Evolutionary conservation across 2,888 invertebrate species (phyloP).

Genomic region (Branchipolynoe longqiensis): DNA sequence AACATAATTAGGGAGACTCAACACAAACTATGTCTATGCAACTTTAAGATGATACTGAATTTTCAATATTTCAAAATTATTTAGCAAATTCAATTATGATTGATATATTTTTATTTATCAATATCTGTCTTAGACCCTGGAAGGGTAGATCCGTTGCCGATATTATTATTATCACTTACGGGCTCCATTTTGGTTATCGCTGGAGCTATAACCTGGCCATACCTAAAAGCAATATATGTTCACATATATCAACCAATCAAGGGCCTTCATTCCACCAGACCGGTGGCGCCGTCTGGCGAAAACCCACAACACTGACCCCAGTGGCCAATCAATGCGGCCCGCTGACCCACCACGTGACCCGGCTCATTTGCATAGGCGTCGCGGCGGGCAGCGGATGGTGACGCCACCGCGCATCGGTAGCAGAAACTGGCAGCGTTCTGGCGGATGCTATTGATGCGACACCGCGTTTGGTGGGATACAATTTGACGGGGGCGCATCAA

Average conservation of each 20-base stretch:
- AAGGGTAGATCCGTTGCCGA: too few relatives aligned
- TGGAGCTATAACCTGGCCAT: not conserved
- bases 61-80: too few relatives aligned
- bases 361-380: slow-evolving; percentile 26
- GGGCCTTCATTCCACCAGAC: not conserved
- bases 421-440: not conserved
- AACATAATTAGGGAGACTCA: too few relatives aligned
- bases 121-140: too few relatives aligned
- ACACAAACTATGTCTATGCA: too few relatives aligned
- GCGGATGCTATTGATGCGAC: slow-evolving; percentile 12
- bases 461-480: not conserved
- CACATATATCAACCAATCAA: slow-evolving; percentile 7
- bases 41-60: too few relatives aligned
- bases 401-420: slow-evolving; percentile 5
- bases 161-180: too few relatives aligned
- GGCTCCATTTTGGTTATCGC: too few relatives aligned
- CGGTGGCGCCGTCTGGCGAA: slow-evolving; percentile 1
- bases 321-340: slow-evolving; percentile 6
- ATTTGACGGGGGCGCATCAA: not conserved
- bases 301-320: not conserved
- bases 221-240: not conserved
- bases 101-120: too few relatives aligned
- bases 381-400: too few relatives aligned
- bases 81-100: too few relatives aligned
- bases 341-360: slow-evolving; percentile 34